Evolutionary conservation across 2,888 invertebrate species (phyloP).

Genomic region (Lacanobia oleracea): DNA sequence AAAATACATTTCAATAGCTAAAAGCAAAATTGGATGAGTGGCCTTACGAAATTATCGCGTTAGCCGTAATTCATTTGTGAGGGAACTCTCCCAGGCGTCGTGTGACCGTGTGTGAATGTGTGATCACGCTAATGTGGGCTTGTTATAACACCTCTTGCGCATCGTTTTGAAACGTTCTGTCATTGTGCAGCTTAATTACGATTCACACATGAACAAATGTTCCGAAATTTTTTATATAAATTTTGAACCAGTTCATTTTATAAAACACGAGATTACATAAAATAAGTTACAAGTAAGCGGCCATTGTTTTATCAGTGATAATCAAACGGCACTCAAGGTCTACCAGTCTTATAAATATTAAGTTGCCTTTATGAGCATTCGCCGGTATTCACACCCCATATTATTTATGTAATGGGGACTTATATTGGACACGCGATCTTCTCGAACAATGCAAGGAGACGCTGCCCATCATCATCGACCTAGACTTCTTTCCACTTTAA

Average conservation of each 20-base stretch:
- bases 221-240: constrained; percentile 48
- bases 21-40: constrained; percentile 85
- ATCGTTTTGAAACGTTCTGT: constrained; percentile 80
- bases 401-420: constrained; percentile 89
- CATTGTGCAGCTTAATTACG: constrained; percentile 74
- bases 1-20: constrained; percentile 89
- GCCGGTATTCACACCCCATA: constrained; percentile 82
- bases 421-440: constrained; percentile 87
- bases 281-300: constrained; percentile 68
- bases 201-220: constrained; percentile 75
- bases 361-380: constrained; percentile 77
- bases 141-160: constrained; percentile 74
- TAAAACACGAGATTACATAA: constrained; percentile 65
- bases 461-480: constrained; percentile 80
- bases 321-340: constrained; percentile 78
- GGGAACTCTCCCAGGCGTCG: constrained; percentile 82
- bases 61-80: constrained; percentile 85
- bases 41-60: constrained; percentile 88
- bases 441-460: constrained; percentile 89
- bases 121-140: constrained; percentile 85
- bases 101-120: constrained; percentile 76
- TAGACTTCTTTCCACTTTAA: constrained; percentile 88
- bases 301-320: constrained; percentile 74
- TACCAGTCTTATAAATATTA: constrained; percentile 80
- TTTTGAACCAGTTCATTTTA: constrained; percentile 59